These are phyloP conservation scores for Orientallactaga sibirica DNA, from an alignment of 2,797 vertebrate genomes.

Conservation along the genomic window DNA sequence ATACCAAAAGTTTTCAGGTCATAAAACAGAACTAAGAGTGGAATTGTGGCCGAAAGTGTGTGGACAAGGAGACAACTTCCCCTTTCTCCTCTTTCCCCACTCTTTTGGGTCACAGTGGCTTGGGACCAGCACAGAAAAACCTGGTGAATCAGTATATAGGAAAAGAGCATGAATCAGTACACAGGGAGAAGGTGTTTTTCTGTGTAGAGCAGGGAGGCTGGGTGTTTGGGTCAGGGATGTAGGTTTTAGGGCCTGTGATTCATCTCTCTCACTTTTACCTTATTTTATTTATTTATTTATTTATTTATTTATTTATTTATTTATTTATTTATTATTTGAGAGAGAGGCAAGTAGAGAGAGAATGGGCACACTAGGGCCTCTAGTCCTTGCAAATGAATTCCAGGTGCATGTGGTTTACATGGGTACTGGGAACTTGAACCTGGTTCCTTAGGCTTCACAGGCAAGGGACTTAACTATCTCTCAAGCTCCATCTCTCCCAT, in stretches of 20 bases:
- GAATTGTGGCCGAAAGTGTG: background rate
- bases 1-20: background rate
- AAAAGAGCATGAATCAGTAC: background rate
- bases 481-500: background rate
- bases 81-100: background rate
- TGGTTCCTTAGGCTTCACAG: no score
- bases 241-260: background rate
- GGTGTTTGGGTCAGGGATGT: background rate
- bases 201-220: background rate
- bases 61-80: background rate
- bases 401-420: no score
- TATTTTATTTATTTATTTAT: no score
- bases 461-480: no score
- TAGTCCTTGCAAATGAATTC: no score
- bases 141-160: background rate
- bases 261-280: background rate
- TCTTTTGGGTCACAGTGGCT: background rate
- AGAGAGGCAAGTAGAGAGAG: no score
- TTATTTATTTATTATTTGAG: no score
- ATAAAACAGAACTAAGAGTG: slow-evolving; percentile 6
- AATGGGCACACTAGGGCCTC: no score
- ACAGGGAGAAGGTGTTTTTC: background rate
- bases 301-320: no score
- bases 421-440: no score
- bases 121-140: background rate